A percentile compares a stretch with the other conserved stretches of the same genome.
phyloP scores from a whole-genome alignment of 2,888 invertebrate species.

The Cephus pygmeus region DNA sequence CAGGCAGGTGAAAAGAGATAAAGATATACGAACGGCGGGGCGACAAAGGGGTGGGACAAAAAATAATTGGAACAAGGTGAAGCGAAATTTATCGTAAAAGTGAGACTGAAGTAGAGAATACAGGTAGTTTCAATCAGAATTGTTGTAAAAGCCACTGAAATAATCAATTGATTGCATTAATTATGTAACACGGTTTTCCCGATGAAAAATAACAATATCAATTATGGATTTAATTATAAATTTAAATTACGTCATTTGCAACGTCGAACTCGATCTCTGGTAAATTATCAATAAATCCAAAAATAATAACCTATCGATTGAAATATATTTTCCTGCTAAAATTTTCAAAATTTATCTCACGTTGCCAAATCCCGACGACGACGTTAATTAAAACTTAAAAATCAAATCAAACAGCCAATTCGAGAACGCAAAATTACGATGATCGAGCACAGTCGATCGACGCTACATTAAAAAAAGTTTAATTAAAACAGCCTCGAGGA shows the following conservation, averaged over 20 bases:
- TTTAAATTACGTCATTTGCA: background rate
- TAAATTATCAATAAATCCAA: background rate
- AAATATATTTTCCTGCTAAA: no score
- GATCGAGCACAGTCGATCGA: constrained; percentile 32
- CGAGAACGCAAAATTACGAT: no score
- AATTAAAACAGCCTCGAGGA: constrained; percentile 27
- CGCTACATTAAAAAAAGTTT: constrained; percentile 44
- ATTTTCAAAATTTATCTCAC: no score
- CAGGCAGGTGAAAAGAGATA: background rate
- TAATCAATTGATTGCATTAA: background rate
- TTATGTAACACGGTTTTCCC: background rate
- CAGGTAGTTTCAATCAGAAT: background rate
- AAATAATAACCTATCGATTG: no score
- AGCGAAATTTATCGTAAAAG: background rate
- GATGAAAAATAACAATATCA: background rate
- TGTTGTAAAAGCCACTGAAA: background rate
- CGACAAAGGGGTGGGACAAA: background rate
- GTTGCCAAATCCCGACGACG: no score
- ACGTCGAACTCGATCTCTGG: background rate
- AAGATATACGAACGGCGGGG: background rate
- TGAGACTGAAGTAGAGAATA: background rate
- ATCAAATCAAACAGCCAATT: no score
- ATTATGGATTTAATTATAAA: background rate
- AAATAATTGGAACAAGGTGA: background rate
- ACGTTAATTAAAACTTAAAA: no score